Conservation (phyloP, 2,113 vertebrate genomes). For the Cyanoliseus patagonus region DNA sequence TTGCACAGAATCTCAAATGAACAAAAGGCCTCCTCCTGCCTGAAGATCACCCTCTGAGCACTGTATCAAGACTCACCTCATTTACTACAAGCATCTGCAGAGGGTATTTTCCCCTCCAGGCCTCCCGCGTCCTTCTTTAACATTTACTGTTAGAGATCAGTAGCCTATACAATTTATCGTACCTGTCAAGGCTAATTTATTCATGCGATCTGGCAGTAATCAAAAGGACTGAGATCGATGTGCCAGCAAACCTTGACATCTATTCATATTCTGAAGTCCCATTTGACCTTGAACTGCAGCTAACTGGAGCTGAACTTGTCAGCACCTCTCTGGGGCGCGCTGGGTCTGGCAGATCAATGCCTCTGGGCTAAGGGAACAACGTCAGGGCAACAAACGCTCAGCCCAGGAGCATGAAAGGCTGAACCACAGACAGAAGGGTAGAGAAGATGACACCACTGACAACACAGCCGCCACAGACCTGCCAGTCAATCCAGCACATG, state of each 20-base stretch:
- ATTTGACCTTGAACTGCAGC: conserved; percentile 60
- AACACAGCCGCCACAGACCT: neutral
- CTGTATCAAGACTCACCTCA: conserved; percentile 57
- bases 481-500: neutral
- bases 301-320: conserved; percentile 30
- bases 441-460: neutral
- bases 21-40: conserved; percentile 41
- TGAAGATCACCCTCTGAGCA: neutral
- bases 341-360: neutral
- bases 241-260: conserved; percentile 44
- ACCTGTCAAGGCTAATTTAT: conserved; percentile 71
- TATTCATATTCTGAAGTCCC: conserved; percentile 58
- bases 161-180: conserved; percentile 54
- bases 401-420: neutral
- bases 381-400: rapidly evolving
- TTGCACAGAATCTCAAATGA: neutral
- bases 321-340: neutral
- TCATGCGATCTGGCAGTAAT: conserved; percentile 60
- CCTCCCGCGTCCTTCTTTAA: conserved; percentile 47
- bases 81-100: conserved; percentile 44
- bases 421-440: neutral
- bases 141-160: conserved; percentile 60
- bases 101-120: conserved; percentile 20
- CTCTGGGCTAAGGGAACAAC: neutral
- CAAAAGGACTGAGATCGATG: conserved; percentile 59